Evolutionary conservation across 2,113 vertebrate species (phyloP).

Genomic region (Chaenogobius annularis): DNA sequence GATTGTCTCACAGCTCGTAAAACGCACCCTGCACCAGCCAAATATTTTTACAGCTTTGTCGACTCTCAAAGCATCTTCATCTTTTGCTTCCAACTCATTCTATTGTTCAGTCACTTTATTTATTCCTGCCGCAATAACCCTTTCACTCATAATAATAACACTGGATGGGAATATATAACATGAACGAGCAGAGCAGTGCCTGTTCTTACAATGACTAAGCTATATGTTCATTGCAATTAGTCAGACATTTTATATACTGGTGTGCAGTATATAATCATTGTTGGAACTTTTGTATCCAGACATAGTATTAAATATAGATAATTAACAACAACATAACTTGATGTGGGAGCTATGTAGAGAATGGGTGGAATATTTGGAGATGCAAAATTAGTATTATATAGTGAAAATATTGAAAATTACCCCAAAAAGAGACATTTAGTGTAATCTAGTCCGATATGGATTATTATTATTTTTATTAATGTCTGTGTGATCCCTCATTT

Average conservation of each 20-base stretch:
- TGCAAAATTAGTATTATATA: too few species aligned
- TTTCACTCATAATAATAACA: constrained; percentile 1
- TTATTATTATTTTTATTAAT: too few species aligned
- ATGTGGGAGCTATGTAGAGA: too few species aligned
- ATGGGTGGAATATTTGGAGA: too few species aligned
- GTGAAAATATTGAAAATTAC: too few species aligned
- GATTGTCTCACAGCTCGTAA: constrained; percentile 41
- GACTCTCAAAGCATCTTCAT: constrained; percentile 1
- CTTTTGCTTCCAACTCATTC: constrained; percentile 26
- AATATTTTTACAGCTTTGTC: constrained; percentile 25
- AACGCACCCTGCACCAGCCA: constrained; percentile 13
- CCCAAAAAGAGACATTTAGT: too few species aligned
- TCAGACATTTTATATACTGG: background rate
- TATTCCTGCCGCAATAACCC: background rate
- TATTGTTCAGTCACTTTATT: constrained; percentile 2
- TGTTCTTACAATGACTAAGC: background rate
- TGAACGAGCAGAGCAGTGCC: background rate
- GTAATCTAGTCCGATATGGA: too few species aligned
- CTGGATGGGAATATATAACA: background rate
- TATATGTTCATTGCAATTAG: background rate
- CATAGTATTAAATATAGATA: too few species aligned
- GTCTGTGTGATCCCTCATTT: too few species aligned
- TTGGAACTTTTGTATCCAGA: too few species aligned
- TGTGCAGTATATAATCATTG: too few species aligned
- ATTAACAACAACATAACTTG: too few species aligned